Conservation (phyloP, 2,113 vertebrate genomes). For the Barbus barbus region DNA sequence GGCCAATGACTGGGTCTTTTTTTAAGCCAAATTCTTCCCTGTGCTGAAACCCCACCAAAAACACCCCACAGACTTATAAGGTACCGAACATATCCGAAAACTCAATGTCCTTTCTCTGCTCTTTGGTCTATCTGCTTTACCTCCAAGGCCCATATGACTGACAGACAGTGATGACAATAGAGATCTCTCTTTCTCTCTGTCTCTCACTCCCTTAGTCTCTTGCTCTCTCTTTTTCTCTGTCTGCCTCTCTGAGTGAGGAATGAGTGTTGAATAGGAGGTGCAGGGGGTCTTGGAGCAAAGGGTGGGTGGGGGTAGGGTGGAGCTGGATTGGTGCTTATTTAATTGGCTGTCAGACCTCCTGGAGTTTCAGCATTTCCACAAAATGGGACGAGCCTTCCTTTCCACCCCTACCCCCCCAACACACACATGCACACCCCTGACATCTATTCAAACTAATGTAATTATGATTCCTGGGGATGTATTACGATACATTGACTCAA, state of each 20-base stretch:
- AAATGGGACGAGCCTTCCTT: conserved; percentile 55
- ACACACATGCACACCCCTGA: conserved; percentile 52
- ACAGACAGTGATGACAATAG: conserved; percentile 57
- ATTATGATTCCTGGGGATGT: conserved; percentile 58
- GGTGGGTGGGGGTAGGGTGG: conserved; percentile 59
- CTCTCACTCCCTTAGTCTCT: conserved; percentile 51
- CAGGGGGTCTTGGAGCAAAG: conserved; percentile 42
- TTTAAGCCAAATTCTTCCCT: conserved; percentile 46
- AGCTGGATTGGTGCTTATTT: conserved; percentile 67
- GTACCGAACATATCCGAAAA: conserved; percentile 53
- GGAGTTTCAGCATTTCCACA: conserved; percentile 65
- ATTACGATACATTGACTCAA: conserved; percentile 54
- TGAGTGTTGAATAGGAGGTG: conserved; percentile 59
- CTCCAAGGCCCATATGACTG: conserved; percentile 58
- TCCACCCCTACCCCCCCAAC: not conserved
- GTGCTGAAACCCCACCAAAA: conserved; percentile 42
- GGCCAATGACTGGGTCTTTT: conserved; percentile 31
- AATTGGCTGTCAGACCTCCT: conserved; percentile 70
- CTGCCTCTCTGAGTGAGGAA: conserved; percentile 60
- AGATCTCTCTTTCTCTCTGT: conserved; percentile 49
- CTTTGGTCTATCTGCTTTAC: conserved; percentile 54
- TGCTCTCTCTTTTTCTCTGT: conserved; percentile 52
- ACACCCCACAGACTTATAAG: conserved; percentile 52
- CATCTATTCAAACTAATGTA: conserved; percentile 59
- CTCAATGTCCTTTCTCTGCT: conserved; percentile 52